Base-by-base conservation (phyloP, 2,888 invertebrate species). In the Tortrix viridana region DNA sequence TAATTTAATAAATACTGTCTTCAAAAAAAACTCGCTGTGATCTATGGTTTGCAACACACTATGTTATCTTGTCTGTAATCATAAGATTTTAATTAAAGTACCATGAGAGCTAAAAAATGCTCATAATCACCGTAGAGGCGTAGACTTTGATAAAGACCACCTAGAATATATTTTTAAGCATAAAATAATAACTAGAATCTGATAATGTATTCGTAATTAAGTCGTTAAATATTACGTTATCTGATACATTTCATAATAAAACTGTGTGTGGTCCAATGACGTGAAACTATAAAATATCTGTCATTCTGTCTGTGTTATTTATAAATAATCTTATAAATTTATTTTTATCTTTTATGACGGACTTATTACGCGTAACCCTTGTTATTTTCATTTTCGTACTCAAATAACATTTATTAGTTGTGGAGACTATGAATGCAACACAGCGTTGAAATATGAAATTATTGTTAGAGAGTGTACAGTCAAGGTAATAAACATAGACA, bases 181-280 rank as follows among this genome's bases (percentile, higher is more conserved):
- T 50, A 41, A 41, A 52, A 22, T 52, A 41, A 37, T 52, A 53
- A 46, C 9, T 22, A 3, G 5, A 16, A 22, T 50, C 3, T 19
- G 18, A 32, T 19, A 44, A 44, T 12, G 9, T 9, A 44, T 60
- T 54, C 26, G 26, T 61, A 49, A 61, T 55, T 61, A 43, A 61
- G 37, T 55, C 55, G 48, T 55, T 49, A 61, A 61, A 20, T 41
- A 53, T 41, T 18, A 49, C 19, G 44, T 43, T 50, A 61, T 61
- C 55, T 37, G 61, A 61, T 61, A 61, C 55, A 49, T 43, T 61
- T 55, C 32, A 32, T 61, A 56, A 56, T 48, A 48, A 60, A 22
- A 54, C 48, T 55, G 44, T 9, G 61, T 61, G 61, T 61, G 61
- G 61, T 61, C 61, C 23, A 20, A 23, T 61, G 54, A 60, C 46